These are phyloP conservation scores for Philypnodon macrostomus DNA, from an alignment of 2,797 vertebrate species.

Conservation along the genomic window DNA sequence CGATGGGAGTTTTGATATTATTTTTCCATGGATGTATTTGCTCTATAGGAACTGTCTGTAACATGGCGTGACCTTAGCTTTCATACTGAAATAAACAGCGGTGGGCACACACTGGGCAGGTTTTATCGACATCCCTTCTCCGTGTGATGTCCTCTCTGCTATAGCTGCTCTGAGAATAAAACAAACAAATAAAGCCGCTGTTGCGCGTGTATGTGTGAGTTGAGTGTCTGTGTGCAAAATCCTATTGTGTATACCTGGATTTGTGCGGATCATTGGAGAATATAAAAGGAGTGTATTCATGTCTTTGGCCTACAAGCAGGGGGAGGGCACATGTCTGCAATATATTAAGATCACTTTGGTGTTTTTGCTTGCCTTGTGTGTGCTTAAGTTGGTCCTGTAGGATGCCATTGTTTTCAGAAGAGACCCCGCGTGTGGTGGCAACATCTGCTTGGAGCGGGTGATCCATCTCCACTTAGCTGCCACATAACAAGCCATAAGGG, in stretches of 20 bases:
- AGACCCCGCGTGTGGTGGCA: conserved; percentile 69
- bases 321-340: conserved; percentile 36
- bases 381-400: conserved; percentile 74
- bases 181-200: conserved; percentile 63
- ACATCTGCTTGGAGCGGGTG: conserved; percentile 79
- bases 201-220: conserved; percentile 43
- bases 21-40: conserved; percentile 30
- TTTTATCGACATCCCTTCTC: conserved; percentile 66
- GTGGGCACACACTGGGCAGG: conserved; percentile 51
- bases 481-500: conserved; percentile 83
- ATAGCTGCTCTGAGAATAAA: conserved; percentile 56
- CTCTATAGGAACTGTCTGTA: conserved; percentile 38
- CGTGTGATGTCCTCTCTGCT: conserved; percentile 58
- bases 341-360: conserved; percentile 58
- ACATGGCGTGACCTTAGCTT: conserved; percentile 59
- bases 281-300: conserved; percentile 33
- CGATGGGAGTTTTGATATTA: conserved; percentile 27
- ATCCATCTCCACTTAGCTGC: conserved; percentile 79
- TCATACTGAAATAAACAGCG: conserved; percentile 65
- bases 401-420: conserved; percentile 75
- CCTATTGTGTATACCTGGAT: conserved; percentile 35
- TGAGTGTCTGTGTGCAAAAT: conserved; percentile 47
- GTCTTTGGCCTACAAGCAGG: conserved; percentile 19
- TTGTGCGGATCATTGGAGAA: conserved; percentile 24
- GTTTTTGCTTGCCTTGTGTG: conserved; percentile 34